Conservation (phyloP, 2,113 vertebrate genomes). For the Tragelaphus imberbis region DNA sequence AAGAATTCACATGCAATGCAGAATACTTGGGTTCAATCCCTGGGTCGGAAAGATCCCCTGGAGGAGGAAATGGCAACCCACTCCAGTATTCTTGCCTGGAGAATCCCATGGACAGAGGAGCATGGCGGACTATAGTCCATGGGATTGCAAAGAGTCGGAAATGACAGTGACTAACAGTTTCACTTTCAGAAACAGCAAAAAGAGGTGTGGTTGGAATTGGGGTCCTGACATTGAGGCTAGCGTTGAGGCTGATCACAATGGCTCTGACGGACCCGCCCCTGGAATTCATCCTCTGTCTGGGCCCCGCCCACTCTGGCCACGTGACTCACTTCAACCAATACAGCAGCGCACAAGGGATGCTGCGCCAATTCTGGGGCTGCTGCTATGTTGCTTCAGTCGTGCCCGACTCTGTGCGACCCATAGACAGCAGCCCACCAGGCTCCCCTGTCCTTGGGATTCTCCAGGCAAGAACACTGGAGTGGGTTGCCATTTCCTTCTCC, state of each 20-base stretch:
- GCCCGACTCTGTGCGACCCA: too few relatives aligned
- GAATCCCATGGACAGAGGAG: neutral
- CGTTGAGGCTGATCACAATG: too few relatives aligned
- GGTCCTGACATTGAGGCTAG: accelerated
- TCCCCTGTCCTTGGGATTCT: too few relatives aligned
- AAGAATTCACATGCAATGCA: neutral
- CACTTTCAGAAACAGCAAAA: neutral
- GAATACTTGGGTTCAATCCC: neutral
- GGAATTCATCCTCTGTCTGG: neutral
- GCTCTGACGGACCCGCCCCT: neutral
- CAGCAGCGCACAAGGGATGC: neutral
- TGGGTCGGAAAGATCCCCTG: neutral
- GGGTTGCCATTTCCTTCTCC: too few relatives aligned
- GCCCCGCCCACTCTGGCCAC: neutral
- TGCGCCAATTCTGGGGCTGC: too few relatives aligned
- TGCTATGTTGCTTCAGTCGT: too few relatives aligned
- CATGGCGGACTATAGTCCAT: neutral
- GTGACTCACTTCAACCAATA: neutral
- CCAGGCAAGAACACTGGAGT: too few relatives aligned
- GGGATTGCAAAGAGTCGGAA: neutral
- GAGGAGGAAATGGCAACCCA: neutral
- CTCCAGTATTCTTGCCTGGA: neutral
- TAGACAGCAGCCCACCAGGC: too few relatives aligned
- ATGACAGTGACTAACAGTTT: neutral
- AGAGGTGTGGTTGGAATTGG: neutral